Evolutionary conservation across 2,888 invertebrate genomes (phyloP).

Genomic region (Carabus problematicus): DNA sequence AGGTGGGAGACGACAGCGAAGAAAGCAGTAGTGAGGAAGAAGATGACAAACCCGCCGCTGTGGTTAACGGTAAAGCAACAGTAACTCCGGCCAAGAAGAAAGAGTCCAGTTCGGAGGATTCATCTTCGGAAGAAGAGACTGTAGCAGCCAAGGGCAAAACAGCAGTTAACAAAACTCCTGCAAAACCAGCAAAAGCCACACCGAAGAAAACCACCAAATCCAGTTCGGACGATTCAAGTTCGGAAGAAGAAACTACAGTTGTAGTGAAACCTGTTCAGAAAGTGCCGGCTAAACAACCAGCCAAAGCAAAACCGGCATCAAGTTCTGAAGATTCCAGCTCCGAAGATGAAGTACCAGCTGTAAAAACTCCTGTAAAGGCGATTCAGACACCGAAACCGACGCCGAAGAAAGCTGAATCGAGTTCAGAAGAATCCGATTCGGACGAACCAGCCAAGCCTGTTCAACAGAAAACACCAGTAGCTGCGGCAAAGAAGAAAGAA

Average conservation of each 20-base stretch:
- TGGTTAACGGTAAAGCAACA: slow-evolving; percentile 46
- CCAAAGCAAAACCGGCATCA: slow-evolving; percentile 52
- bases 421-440: slow-evolving; percentile 39
- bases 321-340: slow-evolving; percentile 59
- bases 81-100: slow-evolving; percentile 43
- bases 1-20: slow-evolving; percentile 50
- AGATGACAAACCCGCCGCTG: slow-evolving; percentile 44
- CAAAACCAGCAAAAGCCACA: slow-evolving; percentile 50
- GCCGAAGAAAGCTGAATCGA: slow-evolving; percentile 40
- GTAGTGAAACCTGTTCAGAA: slow-evolving; percentile 48
- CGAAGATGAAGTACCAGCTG: slow-evolving; percentile 52
- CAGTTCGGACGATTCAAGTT: slow-evolving; percentile 59
- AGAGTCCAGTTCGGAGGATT: slow-evolving; percentile 51
- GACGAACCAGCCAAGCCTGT: slow-evolving; percentile 49
- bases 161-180: slow-evolving; percentile 44
- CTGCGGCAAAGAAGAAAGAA: slow-evolving; percentile 48
- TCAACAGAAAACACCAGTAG: slow-evolving; percentile 31
- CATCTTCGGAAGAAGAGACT: slow-evolving; percentile 52
- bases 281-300: slow-evolving; percentile 42
- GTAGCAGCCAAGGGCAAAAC: slow-evolving; percentile 41
- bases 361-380: slow-evolving; percentile 28
- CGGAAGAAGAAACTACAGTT: slow-evolving; percentile 52
- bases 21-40: slow-evolving; percentile 53
- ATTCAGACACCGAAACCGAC: slow-evolving; percentile 47
- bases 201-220: slow-evolving; percentile 54